phyloP scores from a whole-genome alignment of 2,113 vertebrate species.

The Litocranius walleri region DNA sequence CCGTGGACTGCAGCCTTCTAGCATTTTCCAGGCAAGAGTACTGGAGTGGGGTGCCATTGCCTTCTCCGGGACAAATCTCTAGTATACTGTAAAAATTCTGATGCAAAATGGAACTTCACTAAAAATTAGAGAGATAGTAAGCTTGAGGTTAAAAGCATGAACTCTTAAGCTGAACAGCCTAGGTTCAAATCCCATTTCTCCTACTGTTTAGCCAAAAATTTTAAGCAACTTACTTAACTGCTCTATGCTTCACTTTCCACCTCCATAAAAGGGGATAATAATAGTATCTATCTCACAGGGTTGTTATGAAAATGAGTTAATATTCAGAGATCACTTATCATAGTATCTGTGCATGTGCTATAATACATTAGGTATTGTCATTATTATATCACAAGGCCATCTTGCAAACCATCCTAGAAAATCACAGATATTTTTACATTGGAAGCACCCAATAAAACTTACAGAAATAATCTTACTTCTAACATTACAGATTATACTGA shows the following conservation, averaged over 20 bases:
- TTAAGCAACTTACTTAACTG: background rate
- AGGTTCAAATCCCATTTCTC: background rate
- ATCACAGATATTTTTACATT: slow-evolving; percentile 2
- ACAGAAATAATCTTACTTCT: slow-evolving; percentile 19
- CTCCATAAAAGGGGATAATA: background rate
- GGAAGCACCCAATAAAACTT: background rate
- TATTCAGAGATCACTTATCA: slow-evolving; percentile 24
- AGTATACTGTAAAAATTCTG: background rate
- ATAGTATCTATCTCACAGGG: background rate
- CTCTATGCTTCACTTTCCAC: background rate
- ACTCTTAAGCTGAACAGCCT: background rate
- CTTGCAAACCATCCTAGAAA: background rate
- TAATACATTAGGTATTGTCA: background rate
- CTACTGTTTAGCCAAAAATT: background rate
- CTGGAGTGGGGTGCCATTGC: no score
- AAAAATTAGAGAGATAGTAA: background rate
- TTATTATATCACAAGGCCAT: background rate
- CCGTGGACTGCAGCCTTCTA: no score
- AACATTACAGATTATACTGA: background rate
- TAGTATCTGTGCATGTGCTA: background rate
- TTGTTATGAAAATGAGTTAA: background rate
- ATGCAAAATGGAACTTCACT: background rate
- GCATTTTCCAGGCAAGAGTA: no score
- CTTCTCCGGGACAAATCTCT: background rate
- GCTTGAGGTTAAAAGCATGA: background rate